phyloP scores from a whole-genome alignment of 1,140 invertebrate species.

The Bathynomus jamesi region DNA sequence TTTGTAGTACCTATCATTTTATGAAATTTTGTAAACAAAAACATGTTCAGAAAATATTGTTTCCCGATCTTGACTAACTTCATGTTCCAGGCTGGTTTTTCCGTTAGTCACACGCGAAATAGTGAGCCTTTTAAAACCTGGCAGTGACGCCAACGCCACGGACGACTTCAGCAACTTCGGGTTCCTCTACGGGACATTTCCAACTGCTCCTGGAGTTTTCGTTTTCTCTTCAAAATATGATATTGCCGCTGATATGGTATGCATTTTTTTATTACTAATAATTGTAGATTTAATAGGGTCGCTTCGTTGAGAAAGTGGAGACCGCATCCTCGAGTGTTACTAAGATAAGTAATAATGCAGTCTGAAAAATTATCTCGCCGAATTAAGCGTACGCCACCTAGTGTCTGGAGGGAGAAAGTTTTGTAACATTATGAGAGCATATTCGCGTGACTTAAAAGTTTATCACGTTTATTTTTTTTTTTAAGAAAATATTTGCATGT shows the following conservation, averaged over 20 bases:
- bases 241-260: conserved; percentile 66
- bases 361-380: too few species aligned
- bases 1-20: too few species aligned
- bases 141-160: conserved; percentile 60
- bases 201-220: conserved; percentile 87
- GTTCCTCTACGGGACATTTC: conserved; percentile 93
- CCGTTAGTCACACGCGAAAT: conserved; percentile 80
- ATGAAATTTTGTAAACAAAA: too few species aligned
- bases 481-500: too few species aligned
- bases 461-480: too few species aligned
- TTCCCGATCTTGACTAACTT: too few species aligned
- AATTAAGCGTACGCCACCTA: too few species aligned
- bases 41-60: conserved; percentile 10
- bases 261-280: neutral
- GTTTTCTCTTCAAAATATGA: conserved; percentile 85
- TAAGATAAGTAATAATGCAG: too few species aligned
- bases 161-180: conserved; percentile 79
- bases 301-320: neutral
- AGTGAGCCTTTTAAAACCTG: conserved; percentile 59
- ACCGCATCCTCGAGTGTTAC: neutral
- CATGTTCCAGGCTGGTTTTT: conserved; percentile 60
- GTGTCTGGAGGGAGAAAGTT: too few species aligned
- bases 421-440: too few species aligned
- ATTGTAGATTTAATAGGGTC: neutral
- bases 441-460: too few species aligned